A percentile compares a stretch with the other conserved stretches of the same genome.
Conservation (phyloP, 2,888 invertebrate genomes). For the Neuroscelio doddi region DNA sequence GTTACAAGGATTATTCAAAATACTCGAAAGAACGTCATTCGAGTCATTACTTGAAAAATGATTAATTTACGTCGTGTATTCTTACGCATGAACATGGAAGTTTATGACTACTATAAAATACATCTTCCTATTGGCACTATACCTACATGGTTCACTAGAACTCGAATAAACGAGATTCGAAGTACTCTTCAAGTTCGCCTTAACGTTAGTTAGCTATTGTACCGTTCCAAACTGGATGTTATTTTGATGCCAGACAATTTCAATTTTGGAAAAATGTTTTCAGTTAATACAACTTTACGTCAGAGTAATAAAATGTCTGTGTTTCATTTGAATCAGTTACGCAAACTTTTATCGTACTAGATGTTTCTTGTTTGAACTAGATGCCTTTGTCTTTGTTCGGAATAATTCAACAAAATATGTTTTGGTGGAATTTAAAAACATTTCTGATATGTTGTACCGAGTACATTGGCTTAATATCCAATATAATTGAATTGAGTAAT, state of each 20-base stretch:
- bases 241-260: conserved; percentile 1
- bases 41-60: background rate
- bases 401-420: background rate
- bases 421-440: too few relatives aligned
- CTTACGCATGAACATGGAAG: background rate
- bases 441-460: too few relatives aligned
- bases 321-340: too few relatives aligned
- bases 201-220: conserved; percentile 9
- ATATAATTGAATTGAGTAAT: too few relatives aligned
- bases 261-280: too few relatives aligned
- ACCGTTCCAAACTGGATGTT: conserved; percentile 2
- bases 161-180: conserved; percentile 9
- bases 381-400: background rate
- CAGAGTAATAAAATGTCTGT: too few relatives aligned
- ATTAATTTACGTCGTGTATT: background rate
- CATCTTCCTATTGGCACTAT: conserved; percentile 5
- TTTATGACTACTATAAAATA: conserved; percentile 12
- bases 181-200: conserved; percentile 13
- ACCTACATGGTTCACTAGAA: background rate
- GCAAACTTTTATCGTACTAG: too few relatives aligned
- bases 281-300: too few relatives aligned
- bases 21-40: too few relatives aligned
- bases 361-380: too few relatives aligned
- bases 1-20: too few relatives aligned
- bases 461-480: too few relatives aligned